Evolutionary conservation across 2,113 vertebrate genomes (phyloP).

Genomic region (Willisornis vidua): DNA sequence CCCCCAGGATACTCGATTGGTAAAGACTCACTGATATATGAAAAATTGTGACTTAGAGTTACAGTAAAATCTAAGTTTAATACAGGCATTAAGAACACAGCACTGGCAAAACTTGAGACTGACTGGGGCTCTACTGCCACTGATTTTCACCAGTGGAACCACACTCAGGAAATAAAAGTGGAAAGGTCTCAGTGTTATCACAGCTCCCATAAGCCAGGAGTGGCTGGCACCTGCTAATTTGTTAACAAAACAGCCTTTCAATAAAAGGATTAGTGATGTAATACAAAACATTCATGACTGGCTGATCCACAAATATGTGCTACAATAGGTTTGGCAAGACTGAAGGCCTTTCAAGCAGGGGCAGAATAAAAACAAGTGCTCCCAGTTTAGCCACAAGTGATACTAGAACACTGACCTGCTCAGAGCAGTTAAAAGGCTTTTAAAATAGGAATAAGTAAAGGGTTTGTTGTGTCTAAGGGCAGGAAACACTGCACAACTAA

Average conservation of each 20-base stretch:
- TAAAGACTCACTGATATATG: not conserved
- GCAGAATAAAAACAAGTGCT: not conserved
- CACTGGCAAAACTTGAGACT: not conserved
- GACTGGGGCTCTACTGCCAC: not conserved
- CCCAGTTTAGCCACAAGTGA: not conserved
- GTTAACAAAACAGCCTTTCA: not conserved
- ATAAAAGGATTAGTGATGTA: not conserved
- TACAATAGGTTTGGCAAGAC: not conserved
- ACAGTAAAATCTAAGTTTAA: not conserved
- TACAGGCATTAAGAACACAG: not conserved
- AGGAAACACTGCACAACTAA: not conserved
- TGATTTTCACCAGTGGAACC: not conserved
- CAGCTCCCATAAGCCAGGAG: not conserved
- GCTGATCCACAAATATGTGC: not conserved
- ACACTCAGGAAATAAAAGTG: not conserved
- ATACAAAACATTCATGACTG: not conserved
- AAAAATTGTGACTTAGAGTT: not conserved
- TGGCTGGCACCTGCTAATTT: not conserved
- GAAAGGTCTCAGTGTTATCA: not conserved
- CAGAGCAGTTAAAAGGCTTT: conserved; percentile 1
- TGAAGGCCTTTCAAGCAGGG: not conserved
- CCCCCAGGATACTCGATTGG: not conserved
- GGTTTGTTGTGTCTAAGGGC: not conserved
- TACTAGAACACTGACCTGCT: not conserved
- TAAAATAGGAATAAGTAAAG: not conserved